These are phyloP conservation scores for Hippocampus abdominalis DNA, from an alignment of 2,113 vertebrate species.

Conservation along the genomic window DNA sequence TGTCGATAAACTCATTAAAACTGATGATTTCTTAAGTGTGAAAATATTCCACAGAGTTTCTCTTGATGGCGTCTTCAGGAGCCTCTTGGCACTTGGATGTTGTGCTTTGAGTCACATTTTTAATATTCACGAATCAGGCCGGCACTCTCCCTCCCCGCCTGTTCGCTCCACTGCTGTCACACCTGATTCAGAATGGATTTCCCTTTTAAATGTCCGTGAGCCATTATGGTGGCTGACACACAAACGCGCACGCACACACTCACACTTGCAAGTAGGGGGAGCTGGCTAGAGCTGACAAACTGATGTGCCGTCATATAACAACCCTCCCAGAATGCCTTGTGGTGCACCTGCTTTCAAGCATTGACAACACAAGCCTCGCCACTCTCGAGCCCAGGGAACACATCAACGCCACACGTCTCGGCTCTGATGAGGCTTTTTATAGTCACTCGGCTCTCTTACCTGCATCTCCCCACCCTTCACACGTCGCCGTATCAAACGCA, in stretches of 20 bases:
- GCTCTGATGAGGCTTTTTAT: slow-evolving; percentile 71
- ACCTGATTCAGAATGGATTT: slow-evolving; percentile 49
- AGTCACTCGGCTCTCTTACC: slow-evolving; percentile 62
- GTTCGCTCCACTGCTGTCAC: slow-evolving; percentile 30
- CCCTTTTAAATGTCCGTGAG: slow-evolving; percentile 39
- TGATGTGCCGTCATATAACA: slow-evolving; percentile 59
- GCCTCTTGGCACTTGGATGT: slow-evolving; percentile 17
- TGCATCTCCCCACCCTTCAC: slow-evolving; percentile 59
- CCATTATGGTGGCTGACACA: slow-evolving; percentile 25
- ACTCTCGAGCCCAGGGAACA: slow-evolving; percentile 53
- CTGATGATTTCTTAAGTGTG: slow-evolving; percentile 24
- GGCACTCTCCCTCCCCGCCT: slow-evolving; percentile 18
- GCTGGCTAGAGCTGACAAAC: slow-evolving; percentile 53
- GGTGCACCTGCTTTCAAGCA: slow-evolving; percentile 63
- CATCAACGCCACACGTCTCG: slow-evolving; percentile 45
- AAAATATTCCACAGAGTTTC: slow-evolving; percentile 20
- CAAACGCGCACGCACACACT: slow-evolving; percentile 14
- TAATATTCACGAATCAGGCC: slow-evolving; percentile 50
- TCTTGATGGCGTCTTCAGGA: slow-evolving; percentile 34
- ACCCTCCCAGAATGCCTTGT: slow-evolving; percentile 65
- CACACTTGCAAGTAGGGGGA: slow-evolving; percentile 20
- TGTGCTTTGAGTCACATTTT: slow-evolving; percentile 31
- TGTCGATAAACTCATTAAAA: slow-evolving; percentile 32
- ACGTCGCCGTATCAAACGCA: slow-evolving; percentile 62
- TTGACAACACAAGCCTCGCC: slow-evolving; percentile 54